phyloP scores from a whole-genome alignment of 2,113 vertebrate genomes.

The Centropus unirufus region DNA sequence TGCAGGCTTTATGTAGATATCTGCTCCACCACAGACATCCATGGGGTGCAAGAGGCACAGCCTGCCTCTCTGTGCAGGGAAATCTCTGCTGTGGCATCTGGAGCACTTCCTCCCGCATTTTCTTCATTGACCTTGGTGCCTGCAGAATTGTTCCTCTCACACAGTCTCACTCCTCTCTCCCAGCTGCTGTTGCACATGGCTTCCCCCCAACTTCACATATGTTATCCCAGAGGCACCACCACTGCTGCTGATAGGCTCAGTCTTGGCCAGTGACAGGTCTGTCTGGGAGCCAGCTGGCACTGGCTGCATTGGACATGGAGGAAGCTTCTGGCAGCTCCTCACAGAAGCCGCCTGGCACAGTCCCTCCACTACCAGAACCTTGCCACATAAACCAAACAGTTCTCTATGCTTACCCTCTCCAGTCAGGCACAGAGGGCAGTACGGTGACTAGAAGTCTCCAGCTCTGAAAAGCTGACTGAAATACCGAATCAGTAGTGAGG shows the following conservation, averaged over 20 bases:
- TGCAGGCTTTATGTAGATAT: not conserved
- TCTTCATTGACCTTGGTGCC: not conserved
- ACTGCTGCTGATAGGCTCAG: not conserved
- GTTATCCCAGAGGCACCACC: not conserved
- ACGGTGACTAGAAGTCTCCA: not conserved
- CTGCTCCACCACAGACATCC: not conserved
- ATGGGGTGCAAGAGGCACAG: not conserved
- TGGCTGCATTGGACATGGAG: rapidly evolving
- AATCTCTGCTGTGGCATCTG: not conserved
- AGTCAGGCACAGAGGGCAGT: not conserved
- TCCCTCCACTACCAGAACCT: not conserved
- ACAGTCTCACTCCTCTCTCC: not conserved
- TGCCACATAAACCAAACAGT: not conserved
- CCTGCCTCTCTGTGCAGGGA: not conserved
- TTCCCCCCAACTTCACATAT: not conserved
- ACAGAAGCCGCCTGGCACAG: not conserved
- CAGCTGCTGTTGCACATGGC: rapidly evolving
- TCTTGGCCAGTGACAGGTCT: rapidly evolving
- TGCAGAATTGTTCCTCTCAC: not conserved
- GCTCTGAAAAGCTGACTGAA: not conserved
- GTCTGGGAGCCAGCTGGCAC: rapidly evolving
- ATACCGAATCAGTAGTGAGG: not conserved
- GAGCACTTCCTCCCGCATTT: not conserved
- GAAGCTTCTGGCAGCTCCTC: not conserved
- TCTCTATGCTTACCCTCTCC: not conserved